These are phyloP conservation scores for Paracyprichromis sp. DNA, from an alignment of 2,113 vertebrate genomes.

Conservation along the genomic window DNA sequence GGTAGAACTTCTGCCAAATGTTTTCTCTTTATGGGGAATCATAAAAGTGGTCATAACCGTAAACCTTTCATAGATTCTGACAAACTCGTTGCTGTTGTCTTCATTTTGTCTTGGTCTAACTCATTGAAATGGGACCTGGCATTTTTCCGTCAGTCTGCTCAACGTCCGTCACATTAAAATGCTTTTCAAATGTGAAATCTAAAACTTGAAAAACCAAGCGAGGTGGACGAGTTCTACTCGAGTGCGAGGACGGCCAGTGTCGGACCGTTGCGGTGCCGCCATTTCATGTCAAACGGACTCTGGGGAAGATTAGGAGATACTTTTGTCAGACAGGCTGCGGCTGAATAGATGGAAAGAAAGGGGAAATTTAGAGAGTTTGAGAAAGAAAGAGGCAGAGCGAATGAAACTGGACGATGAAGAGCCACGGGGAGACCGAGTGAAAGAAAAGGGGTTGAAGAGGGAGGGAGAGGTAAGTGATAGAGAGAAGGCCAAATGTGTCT, in stretches of 20 bases:
- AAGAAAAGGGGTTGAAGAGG: constrained; percentile 45
- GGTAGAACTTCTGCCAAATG: neutral
- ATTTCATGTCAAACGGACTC: constrained; percentile 45
- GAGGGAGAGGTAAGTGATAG: constrained; percentile 51
- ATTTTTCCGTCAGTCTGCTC: neutral
- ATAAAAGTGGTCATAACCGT: neutral
- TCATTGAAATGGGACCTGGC: neutral
- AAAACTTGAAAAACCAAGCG: neutral
- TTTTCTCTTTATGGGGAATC: neutral
- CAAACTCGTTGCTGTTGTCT: neutral
- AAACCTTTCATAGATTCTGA: neutral
- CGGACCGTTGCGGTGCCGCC: constrained; percentile 8
- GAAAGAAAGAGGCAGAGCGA: constrained; percentile 49
- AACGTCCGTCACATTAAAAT: neutral
- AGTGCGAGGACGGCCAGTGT: neutral
- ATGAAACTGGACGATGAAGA: constrained; percentile 57
- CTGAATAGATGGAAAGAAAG: constrained; percentile 52
- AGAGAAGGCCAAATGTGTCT: constrained; percentile 63
- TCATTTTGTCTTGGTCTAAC: neutral
- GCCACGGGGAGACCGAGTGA: constrained; percentile 28
- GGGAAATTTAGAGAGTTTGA: constrained; percentile 52
- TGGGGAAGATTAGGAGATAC: constrained; percentile 55
- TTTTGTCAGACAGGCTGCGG: constrained; percentile 43
- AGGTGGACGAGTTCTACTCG: neutral
- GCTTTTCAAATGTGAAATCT: neutral